Evolutionary conservation across 1,140 invertebrate genomes (phyloP), one percentile per base, ranked within the genome.

Genomic region (Drosophila kepulauana): DNA sequence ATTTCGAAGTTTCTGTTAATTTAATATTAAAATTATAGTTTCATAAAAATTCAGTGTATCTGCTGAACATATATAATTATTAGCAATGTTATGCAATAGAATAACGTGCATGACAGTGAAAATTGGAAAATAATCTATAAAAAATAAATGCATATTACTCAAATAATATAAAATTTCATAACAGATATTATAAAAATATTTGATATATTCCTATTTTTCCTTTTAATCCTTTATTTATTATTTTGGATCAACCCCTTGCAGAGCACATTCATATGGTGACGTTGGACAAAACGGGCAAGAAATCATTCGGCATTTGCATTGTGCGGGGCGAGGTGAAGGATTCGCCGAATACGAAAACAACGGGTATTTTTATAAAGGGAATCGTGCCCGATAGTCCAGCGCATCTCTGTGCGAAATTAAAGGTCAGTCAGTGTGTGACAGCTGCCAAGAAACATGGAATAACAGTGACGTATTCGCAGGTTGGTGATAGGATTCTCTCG

Each of bases 291-390:
- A 91, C 86, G 43, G 86, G 87, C 51, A 92, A 91, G 48, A 90
- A 91, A 72, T 94, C 93, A 94, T 94, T 99, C 8, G 99, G 99
- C 1, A 99, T 99, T 92, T 99, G 97, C 93, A 99, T 99, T 84
- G 98, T 99, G 52, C 98, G 98, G 62, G 98, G 98, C 77, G 98
- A 98, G 94, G 93, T 65, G 81, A 94, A 79, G 93, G 94, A 76
- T 85, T 94, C 91, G 5, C 91, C 89, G 2, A 90, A 90, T 54
- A 80, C 91, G 33, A 91, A 92, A 93, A 94, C 99, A 69, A 96
- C 98, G 52, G 99, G 99, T 11, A 99, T 99, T 86, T 99, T 99
- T 92, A 98, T 99, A 79, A 99, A 99, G 93, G 98, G 99, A 93
- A 98, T 99, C 6, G 94, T 99, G 35, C 95, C 97, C 2, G 96